Base-by-base conservation (phyloP, 2,113 vertebrate genomes). In the Irena cyanogastra region DNA sequence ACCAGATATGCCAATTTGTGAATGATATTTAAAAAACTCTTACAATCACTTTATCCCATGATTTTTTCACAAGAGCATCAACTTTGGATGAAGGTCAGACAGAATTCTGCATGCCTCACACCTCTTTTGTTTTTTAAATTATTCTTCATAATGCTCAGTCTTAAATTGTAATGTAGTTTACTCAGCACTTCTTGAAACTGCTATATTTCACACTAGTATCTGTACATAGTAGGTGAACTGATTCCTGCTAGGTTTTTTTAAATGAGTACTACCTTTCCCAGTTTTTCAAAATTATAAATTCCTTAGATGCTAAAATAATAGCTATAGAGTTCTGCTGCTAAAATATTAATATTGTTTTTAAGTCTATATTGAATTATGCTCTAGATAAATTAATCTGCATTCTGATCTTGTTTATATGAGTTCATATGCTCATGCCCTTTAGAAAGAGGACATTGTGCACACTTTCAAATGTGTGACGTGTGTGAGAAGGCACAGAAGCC, bases 401-500 rank as follows among this genome's bases (percentile, higher is more conserved):
- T 94, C 94, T 90, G 44, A 88, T 94, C 90, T 91, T 95, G 85
- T 93, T 96, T 95, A 47, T 90, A 77, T 39, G 87, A 94, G 95
- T 97, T 96, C 95, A 90, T 96, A 95, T 78, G 90, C 76, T 93
- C 79, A 90, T 90, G 90, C 92, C 92, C 95, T 97, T 96, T 95
- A 95, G 85, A 96, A 95, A 94, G 92, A 94, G 95, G 96, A 97
- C 95, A 96, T 91, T 91, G 95, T 95, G 95, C 94, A 96, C 92
- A 92, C 87, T 95, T 96, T 97, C 92, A 94, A 95, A 95, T 95
- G 95, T 96, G 95, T 97, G 95, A 96, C 96, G 94, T 96, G 94
- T 95, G 95, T 95, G 92, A 95, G 94, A 97, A 96, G 93, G 94
- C 92, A 96, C 93, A 97, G 95, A 96, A 96, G 96, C 95, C 94